Percentiles rank a stretch among this genome's conserved stretches.
Conservation (phyloP, 2,888 invertebrate genomes). For the Cancer borealis region DNA sequence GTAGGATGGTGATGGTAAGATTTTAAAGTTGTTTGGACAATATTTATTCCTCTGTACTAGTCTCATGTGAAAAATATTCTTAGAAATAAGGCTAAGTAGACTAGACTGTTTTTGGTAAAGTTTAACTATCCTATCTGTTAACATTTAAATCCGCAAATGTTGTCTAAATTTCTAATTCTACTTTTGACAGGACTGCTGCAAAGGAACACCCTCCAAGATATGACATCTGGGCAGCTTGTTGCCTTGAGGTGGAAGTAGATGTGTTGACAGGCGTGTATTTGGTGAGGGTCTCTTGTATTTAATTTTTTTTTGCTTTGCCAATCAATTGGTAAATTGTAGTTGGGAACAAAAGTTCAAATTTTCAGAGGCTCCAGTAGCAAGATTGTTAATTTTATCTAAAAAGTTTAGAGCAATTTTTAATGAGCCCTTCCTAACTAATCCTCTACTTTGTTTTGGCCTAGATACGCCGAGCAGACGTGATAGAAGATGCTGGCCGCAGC, state of each 20-base stretch:
- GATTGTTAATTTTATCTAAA: background rate
- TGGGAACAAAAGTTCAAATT: background rate
- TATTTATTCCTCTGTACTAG: too few species aligned
- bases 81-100: too few species aligned
- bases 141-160: background rate
- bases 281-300: slow-evolving; percentile 75
- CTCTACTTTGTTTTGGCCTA: slow-evolving; percentile 58
- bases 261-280: slow-evolving; percentile 80
- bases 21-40: too few species aligned
- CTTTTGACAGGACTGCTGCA: slow-evolving; percentile 58
- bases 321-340: background rate
- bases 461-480: slow-evolving; percentile 79
- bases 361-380: background rate
- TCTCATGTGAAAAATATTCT: too few species aligned
- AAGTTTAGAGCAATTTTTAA: background rate
- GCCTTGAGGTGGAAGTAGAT: slow-evolving; percentile 80
- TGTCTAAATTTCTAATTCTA: background rate
- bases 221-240: slow-evolving; percentile 79
- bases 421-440: background rate
- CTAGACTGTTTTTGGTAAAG: too few species aligned
- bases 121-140: too few species aligned
- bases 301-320: background rate
- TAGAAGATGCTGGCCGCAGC: slow-evolving; percentile 76
- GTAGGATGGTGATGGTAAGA: too few species aligned
- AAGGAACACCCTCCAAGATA: slow-evolving; percentile 78